A percentile compares a stretch with the other conserved stretches of the same genome.
These are phyloP conservation scores for Sebastolobus alascanus DNA, from an alignment of 2,797 vertebrate species.

Conservation along the genomic window DNA sequence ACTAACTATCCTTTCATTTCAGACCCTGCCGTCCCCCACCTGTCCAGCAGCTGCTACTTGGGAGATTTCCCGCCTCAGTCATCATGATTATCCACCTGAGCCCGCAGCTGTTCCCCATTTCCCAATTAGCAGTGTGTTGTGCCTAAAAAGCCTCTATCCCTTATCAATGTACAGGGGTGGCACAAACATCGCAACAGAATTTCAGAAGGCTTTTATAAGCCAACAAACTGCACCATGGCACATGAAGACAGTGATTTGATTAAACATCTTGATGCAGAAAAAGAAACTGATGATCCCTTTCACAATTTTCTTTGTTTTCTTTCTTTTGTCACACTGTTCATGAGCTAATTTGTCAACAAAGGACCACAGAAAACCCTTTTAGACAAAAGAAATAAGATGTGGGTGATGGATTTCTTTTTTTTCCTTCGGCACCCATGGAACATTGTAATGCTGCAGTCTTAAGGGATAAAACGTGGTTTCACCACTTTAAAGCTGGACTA, in stretches of 20 bases:
- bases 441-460: background rate
- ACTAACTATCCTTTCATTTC: conserved; percentile 14
- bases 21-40: background rate
- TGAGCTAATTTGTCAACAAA: background rate
- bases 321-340: background rate
- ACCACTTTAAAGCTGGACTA: background rate
- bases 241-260: background rate
- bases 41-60: background rate
- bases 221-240: background rate
- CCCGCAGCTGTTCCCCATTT: conserved; percentile 30
- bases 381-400: background rate
- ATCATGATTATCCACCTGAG: conserved; percentile 24
- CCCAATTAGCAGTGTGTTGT: background rate
- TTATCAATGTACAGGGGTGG: background rate
- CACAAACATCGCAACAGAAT: background rate
- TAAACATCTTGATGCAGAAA: background rate
- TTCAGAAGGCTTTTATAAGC: background rate
- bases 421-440: background rate
- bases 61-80: background rate
- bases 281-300: background rate
- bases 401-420: background rate
- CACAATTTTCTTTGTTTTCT: background rate
- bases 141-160: background rate
- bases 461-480: background rate
- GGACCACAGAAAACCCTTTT: background rate